These are phyloP conservation scores for Isoperla grammatica DNA, from an alignment of 2,888 invertebrate genomes.

Conservation along the genomic window DNA sequence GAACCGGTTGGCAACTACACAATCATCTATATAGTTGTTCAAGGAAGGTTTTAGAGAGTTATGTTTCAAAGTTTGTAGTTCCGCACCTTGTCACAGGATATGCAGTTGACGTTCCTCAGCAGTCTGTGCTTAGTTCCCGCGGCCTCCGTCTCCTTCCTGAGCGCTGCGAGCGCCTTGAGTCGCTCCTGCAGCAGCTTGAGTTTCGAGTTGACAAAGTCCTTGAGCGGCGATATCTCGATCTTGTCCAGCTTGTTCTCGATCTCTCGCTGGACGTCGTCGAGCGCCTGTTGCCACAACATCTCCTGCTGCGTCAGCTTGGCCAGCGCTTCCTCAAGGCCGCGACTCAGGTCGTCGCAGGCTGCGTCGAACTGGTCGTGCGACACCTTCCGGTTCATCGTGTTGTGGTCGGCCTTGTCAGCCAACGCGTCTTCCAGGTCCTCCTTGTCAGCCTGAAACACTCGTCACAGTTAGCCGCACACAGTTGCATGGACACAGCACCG, in stretches of 20 bases:
- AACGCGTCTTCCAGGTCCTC: conserved; percentile 65
- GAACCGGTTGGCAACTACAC: too few relatives aligned
- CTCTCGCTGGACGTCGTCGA: conserved; percentile 61
- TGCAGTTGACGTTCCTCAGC: conserved; percentile 60
- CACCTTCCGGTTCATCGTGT: conserved; percentile 63
- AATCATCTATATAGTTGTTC: too few relatives aligned
- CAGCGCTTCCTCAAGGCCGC: conserved; percentile 58
- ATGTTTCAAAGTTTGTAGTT: too few relatives aligned
- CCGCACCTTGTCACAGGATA: conserved; percentile 63
- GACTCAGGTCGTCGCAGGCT: conserved; percentile 60
- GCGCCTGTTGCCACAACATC: conserved; percentile 43
- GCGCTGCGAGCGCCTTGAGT: conserved; percentile 52
- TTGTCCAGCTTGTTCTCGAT: conserved; percentile 63
- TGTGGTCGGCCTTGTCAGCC: conserved; percentile 68
- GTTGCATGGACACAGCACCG: too few relatives aligned
- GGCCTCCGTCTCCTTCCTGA: conserved; percentile 60
- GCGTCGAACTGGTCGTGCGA: conserved; percentile 66
- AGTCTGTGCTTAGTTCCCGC: conserved; percentile 64
- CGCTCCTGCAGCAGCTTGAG: conserved; percentile 56
- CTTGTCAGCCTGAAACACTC: conserved; percentile 51
- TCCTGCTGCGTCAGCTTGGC: conserved; percentile 57
- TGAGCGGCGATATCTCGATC: conserved; percentile 57
- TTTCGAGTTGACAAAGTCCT: conserved; percentile 58
- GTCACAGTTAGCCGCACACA: too few relatives aligned
- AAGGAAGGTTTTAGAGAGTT: too few relatives aligned